Base-by-base conservation (phyloP, 2,888 invertebrate species). In the Ichneumoninae sp. region DNA sequence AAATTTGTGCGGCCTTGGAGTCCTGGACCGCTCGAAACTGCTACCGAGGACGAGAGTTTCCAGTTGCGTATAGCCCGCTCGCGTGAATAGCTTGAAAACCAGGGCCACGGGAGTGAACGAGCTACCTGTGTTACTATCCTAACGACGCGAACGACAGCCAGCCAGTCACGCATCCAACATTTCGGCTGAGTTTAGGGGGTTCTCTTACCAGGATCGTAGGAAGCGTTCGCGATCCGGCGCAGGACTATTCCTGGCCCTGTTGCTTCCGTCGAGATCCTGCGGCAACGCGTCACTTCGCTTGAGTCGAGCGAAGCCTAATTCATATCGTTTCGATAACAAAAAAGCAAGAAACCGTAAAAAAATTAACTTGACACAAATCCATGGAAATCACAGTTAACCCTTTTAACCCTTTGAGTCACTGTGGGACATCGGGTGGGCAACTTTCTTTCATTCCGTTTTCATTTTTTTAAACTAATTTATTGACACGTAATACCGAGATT, bases 111-210 rank as follows among this genome's bases (percentile, higher is more conserved):
- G 54, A 54, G n/a, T 36, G 13, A 62, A 44, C 70, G 77, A 36
- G 40, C 40, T 40, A 40, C 52, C 57, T 76, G 52, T 54, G 69
- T 65, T 65, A 81, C 52, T 40, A 8, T 47, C 47, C 33, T 47
- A 74, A 62, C 71, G 13, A 44, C 77, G 68, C 30, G 13, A 75
- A 74, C 71, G 7, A n/a, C 72, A 47, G 16, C 60, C 54, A 72
- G 72, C 60, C 60, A 52, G 60, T 30, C 66, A 50, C 65, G 52
- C 82, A 87, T 90, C 89, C 90, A 87, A 88, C 89, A 90, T 91
- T 92, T 91, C 86, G 89, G 88, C 89, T 86, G 87, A 89, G 89
- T 90, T 90, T 89, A 90, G 90, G 91, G 91, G 90, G 91, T 89
- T 89, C 89, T 88, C 71, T 71, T 88, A 92, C 74, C 91, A 91